Base-by-base conservation (phyloP, 2,888 invertebrate genomes). In the Idaea biselata region DNA sequence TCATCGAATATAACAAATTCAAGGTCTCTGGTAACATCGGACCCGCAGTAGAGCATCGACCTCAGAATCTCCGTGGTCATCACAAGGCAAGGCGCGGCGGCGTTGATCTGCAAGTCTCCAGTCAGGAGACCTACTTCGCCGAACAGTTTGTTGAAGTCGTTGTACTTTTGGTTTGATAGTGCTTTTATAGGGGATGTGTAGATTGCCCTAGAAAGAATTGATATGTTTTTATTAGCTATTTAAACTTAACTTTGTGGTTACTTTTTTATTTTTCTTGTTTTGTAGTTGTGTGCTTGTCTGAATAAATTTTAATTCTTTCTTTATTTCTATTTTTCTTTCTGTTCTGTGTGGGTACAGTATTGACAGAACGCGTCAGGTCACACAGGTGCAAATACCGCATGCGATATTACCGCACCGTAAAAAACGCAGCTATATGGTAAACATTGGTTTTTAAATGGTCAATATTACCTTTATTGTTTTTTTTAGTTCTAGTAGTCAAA, bases 111-210 rank as follows among this genome's bases (percentile, higher is more conserved):
- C 56, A 99, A 94, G 88, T 99, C 99, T 0, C 99, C 99, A 0
- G 99, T 99, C 25, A 99, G 94, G 0, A 99, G 92, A 0, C 99
- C 99, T 4, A 99, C 98, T 80, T 98, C 98, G 18, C 96, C 95
- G 80, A 99, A 99, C 62, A 95, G 96, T 63, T 95, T 95, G 83
- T 97, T 98, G 86, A 99, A 99, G 80, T 99, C 99, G 32, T 99
- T 95, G 89, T 98, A 99, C 85, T 99, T 99, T 84, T 99, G 99
- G 93, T 99, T 99, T 0, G 99, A 99, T 1, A 99, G 89, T 0
- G 99, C 99, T 91, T 99, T 99, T 71, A 99, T 99, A 0, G 99
- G 99, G 0, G 99, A 99, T 0, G 99, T 99, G 87, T 99, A 99
- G 69, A 99, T 97, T 1, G 97, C 95, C 75, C 97, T 95, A 78